A percentile compares a stretch with the other conserved stretches of the same genome.
These are phyloP conservation scores for Ylistrum balloti DNA, from an alignment of 1,140 invertebrate genomes.

Conservation along the genomic window DNA sequence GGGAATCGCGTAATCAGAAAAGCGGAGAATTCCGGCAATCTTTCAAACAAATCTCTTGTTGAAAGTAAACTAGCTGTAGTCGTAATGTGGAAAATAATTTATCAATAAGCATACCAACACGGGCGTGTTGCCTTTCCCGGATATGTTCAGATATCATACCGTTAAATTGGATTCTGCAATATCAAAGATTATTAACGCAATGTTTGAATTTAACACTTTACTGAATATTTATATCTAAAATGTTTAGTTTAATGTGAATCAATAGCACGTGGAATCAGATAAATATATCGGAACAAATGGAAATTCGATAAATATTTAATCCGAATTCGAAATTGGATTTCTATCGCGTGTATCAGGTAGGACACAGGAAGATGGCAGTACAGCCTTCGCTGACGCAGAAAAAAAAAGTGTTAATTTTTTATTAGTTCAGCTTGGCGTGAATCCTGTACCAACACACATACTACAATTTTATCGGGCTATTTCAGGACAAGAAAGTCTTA, in stretches of 20 bases:
- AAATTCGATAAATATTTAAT: neutral
- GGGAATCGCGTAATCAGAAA: neutral
- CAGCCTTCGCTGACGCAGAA: neutral
- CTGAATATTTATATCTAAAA: neutral
- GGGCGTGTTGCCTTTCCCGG: neutral
- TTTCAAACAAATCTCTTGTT: neutral
- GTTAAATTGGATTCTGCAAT: neutral
- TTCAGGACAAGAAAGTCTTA: neutral
- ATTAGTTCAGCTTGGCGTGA: neutral
- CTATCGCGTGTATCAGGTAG: neutral
- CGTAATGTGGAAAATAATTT: neutral
- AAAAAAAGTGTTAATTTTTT: constrained; percentile 9
- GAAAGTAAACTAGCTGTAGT: neutral
- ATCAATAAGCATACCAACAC: neutral
- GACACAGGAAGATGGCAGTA: neutral
- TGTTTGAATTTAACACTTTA: neutral
- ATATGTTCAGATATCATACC: neutral
- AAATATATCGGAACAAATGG: too few species aligned
- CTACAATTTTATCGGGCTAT: neutral
- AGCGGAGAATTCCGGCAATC: neutral
- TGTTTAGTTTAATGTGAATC: neutral
- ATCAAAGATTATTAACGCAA: neutral
- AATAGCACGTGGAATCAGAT: too few species aligned
- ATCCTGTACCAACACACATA: neutral
- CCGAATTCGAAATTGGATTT: neutral